Percentiles rank a stretch among this genome's conserved stretches.
Evolutionary conservation across 2,113 vertebrate species (phyloP).

Genomic region (Rallus limicola): DNA sequence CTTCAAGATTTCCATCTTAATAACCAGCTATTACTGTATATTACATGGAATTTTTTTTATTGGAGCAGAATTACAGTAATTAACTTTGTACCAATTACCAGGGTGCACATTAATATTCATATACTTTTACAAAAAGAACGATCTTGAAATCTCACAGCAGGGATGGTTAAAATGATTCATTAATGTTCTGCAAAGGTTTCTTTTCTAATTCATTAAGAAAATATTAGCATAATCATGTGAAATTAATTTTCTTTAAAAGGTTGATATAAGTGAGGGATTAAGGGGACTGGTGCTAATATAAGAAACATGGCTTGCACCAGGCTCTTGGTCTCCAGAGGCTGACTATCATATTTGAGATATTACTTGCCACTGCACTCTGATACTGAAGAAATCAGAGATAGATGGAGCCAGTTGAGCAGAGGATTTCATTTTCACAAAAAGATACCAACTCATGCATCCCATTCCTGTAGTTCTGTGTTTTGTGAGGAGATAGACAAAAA

Average conservation of each 20-base stretch:
- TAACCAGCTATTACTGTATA: conserved; percentile 17
- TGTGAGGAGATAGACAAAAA: not conserved
- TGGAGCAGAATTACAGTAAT: conserved; percentile 58
- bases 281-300: conserved; percentile 21
- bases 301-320: conserved; percentile 8
- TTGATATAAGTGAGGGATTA: conserved; percentile 54
- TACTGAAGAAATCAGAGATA: conserved; percentile 3
- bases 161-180: conserved; percentile 62
- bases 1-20: conserved; percentile 3
- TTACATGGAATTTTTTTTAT: not conserved
- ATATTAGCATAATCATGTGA: conserved; percentile 62
- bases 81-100: conserved; percentile 68
- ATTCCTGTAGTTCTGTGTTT: conserved; percentile 28
- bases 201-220: conserved; percentile 65
- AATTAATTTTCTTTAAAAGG: conserved; percentile 59
- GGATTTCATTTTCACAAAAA: conserved; percentile 14
- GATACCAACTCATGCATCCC: not conserved
- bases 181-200: conserved; percentile 50
- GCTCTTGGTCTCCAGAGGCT: not conserved
- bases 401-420: not conserved
- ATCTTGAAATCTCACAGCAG: conserved; percentile 58
- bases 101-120: conserved; percentile 67
- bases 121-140: conserved; percentile 23
- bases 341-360: not conserved
- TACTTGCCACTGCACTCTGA: not conserved